Evolutionary conservation across 2,113 vertebrate genomes (phyloP), one percentile per base, ranked within the genome.

Genomic region (Telmatochromis brichardi): DNA sequence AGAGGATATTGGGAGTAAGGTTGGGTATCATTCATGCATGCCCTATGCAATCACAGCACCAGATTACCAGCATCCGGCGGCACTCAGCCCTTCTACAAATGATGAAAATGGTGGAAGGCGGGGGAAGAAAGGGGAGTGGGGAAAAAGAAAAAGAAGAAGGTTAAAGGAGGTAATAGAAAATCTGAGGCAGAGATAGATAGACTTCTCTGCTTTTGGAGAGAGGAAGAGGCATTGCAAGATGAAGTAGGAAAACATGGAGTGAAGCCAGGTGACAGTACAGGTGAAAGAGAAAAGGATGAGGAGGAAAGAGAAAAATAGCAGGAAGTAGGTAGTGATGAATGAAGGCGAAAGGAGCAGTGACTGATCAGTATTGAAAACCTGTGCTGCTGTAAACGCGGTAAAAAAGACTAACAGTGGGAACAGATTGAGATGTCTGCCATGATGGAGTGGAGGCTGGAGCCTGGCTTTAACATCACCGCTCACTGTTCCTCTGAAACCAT

Each of bases 331-430:
- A 40, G 93, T 95, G 95, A 96, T 95, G 93, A 96, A 96, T 96
- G 95, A 96, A 93, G 80, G 73, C 50, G 58, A 93, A 94, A 94
- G 89, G 82, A 88, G 91, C 92, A 89, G 88, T 94, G 95, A 96
- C 95, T 94, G 95, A 96, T 95, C 89, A 89, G 92, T 93, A 95
- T 89, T 94, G 95, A 95, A 93, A 95, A 94, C 68, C 93, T 84
- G 92, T 93, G 93, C 90, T 83, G 90, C 92, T 92, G 92, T 95
- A 95, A 96, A 96, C 14, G 92, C 83, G 82, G 81, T 53, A 80
- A 86, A 82, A 93, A 94, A 90, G 93, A 86, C 92, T 92, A 93
- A 86, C 93, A 50, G 85, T 73, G 93, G 92, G 92, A 95, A 95
- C 83, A 84, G 90, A 96, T 94, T 93, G 95, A 96, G 94, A 95